Evolutionary conservation across 2,888 invertebrate species (phyloP).

Genomic region (Eurytoma californica): DNA sequence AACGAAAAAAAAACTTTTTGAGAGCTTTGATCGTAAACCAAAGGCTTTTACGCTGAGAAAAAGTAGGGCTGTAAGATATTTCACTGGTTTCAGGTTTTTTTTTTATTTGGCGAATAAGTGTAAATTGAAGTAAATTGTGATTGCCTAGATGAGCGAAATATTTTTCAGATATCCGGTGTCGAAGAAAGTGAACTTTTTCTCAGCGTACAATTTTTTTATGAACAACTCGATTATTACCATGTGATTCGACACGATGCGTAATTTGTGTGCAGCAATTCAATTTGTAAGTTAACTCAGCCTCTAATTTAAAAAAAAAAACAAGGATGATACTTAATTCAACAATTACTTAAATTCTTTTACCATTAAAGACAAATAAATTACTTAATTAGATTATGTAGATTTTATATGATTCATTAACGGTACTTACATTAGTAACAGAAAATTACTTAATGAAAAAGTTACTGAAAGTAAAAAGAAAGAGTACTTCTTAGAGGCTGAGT

Average conservation of each 20-base stretch:
- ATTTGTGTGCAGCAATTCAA: constrained; percentile 26
- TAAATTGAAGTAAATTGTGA: neutral
- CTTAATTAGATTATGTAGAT: neutral
- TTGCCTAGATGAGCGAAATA: constrained; percentile 3
- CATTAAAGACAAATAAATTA: neutral
- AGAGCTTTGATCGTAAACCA: constrained; percentile 59
- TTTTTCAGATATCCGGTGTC: neutral
- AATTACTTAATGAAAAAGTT: neutral
- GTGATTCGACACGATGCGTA: constrained; percentile 33
- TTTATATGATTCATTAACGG: neutral
- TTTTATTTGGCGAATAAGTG: constrained; percentile 15
- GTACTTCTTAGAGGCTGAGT: constrained; percentile 16
- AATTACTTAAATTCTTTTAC: neutral
- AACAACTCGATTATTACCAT: constrained; percentile 45
- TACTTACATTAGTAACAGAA: neutral
- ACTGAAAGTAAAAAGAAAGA: too few species aligned
- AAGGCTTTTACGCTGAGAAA: constrained; percentile 59
- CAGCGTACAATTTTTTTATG: constrained; percentile 25
- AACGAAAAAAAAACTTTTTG: constrained; percentile 9
- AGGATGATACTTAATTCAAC: neutral
- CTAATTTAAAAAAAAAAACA: neutral
- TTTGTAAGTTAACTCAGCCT: constrained; percentile 41
- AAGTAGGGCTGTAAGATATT: neutral
- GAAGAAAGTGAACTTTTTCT: constrained; percentile 20
- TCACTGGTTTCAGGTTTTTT: constrained; percentile 3